phyloP scores from a whole-genome alignment of 2,113 vertebrate genomes.

The Platycercus adscitus region DNA sequence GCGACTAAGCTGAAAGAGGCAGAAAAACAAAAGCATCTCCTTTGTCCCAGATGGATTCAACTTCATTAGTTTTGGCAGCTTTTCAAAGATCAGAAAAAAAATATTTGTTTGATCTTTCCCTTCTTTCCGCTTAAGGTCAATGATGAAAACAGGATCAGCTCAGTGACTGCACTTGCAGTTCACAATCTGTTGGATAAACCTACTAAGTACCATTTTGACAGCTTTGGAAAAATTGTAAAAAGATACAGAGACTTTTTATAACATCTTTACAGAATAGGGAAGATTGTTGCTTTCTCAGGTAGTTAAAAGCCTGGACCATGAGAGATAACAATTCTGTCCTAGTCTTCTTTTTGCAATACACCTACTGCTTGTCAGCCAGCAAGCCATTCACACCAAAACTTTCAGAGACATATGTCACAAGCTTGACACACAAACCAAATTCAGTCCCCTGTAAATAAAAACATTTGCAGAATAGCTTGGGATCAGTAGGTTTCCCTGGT shows the following conservation, averaged over 20 bases:
- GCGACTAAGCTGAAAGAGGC: neutral
- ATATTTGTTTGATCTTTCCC: conserved; percentile 28
- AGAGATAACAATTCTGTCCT: conserved; percentile 18
- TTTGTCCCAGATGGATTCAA: conserved; percentile 42
- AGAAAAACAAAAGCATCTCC: conserved; percentile 39
- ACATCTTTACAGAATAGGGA: neutral
- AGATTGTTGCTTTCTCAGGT: neutral
- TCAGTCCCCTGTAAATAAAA: neutral
- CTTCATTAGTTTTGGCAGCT: conserved; percentile 18
- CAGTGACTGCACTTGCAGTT: neutral
- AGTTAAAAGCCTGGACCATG: neutral
- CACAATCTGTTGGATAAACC: conserved; percentile 30
- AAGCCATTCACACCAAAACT: neutral
- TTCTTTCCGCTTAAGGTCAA: conserved; percentile 51
- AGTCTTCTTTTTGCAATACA: neutral
- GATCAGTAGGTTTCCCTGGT: neutral
- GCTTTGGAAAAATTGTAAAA: neutral
- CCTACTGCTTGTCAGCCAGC: neutral
- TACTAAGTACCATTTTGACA: conserved; percentile 21
- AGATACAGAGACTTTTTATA: neutral
- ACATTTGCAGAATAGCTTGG: neutral
- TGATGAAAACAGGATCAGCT: conserved; percentile 40
- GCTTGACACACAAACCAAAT: neutral
- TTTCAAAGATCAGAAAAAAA: conserved; percentile 30
- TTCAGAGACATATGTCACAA: neutral